phyloP scores from a whole-genome alignment of 2,113 vertebrate species.

The Barnardius zonarius region DNA sequence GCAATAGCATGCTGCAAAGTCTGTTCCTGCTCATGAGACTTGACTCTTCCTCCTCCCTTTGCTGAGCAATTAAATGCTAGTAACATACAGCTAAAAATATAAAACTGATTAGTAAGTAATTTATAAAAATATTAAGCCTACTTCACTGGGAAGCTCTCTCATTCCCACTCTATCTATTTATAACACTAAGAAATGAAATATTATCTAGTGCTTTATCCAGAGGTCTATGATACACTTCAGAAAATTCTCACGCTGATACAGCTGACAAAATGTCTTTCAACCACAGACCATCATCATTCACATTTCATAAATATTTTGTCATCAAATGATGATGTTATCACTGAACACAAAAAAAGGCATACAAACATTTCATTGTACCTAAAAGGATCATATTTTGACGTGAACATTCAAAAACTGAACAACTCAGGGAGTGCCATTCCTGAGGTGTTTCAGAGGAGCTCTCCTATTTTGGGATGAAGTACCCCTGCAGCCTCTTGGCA shows the following conservation, averaged over 20 bases:
- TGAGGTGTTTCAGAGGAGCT: not conserved
- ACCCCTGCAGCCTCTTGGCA: not conserved
- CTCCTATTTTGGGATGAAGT: not conserved
- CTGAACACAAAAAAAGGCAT: not conserved
- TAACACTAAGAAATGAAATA: not conserved
- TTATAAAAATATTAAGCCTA: constrained; percentile 11
- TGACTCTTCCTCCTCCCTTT: constrained; percentile 5
- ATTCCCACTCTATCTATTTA: constrained; percentile 7
- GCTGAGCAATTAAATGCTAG: constrained; percentile 21
- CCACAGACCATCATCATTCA: not conserved
- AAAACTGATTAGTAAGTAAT: constrained; percentile 44
- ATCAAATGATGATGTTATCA: not conserved
- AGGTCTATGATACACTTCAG: not conserved
- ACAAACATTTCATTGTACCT: not conserved
- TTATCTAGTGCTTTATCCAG: not conserved
- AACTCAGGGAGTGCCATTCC: accelerated
- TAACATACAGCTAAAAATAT: constrained; percentile 51
- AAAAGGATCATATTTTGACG: not conserved
- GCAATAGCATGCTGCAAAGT: not conserved
- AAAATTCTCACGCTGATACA: not conserved
- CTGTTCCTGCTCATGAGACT: not conserved
- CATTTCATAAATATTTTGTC: not conserved
- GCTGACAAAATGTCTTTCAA: not conserved
- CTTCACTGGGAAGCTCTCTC: constrained; percentile 24
- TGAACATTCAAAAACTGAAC: not conserved